A percentile compares a stretch with the other conserved stretches of the same genome.
Conservation (phyloP, 2,888 invertebrate genomes). For the Eledone cirrhosa region DNA sequence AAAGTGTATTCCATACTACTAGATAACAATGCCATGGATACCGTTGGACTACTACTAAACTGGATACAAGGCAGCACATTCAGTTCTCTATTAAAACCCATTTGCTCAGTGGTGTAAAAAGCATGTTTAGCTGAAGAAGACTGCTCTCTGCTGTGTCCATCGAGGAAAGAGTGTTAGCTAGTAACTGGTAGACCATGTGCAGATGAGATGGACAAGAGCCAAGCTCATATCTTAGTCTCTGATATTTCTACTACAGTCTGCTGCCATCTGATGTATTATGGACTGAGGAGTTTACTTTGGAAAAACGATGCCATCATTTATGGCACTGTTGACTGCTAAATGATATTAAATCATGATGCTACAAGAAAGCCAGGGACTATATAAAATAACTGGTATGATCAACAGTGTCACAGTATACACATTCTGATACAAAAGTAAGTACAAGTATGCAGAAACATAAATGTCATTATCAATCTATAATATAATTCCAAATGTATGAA, state of each 20-base stretch:
- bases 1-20: too few relatives aligned
- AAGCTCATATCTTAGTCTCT: constrained; percentile 12
- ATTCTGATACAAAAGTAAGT: constrained; percentile 26
- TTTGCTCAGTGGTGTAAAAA: background rate
- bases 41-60: too few relatives aligned
- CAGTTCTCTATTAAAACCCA: too few relatives aligned
- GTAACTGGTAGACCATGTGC: constrained; percentile 25
- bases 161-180: constrained; percentile 7
- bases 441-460: background rate
- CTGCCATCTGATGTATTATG: constrained; percentile 16
- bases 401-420: constrained; percentile 12
- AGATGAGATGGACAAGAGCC: constrained; percentile 25
- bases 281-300: constrained; percentile 24
- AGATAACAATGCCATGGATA: too few relatives aligned
- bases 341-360: constrained; percentile 26
- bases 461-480: too few relatives aligned
- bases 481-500: too few relatives aligned
- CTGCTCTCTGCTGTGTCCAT: constrained; percentile 19
- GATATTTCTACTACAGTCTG: background rate
- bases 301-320: constrained; percentile 21
- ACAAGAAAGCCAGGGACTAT: constrained; percentile 10
- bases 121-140: constrained; percentile 9
- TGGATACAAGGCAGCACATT: too few relatives aligned
- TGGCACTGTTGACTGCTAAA: constrained; percentile 25
- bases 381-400: constrained; percentile 20